These are phyloP conservation scores for Drosophila stalkeri DNA, from an alignment of 2,888 invertebrate genomes.

Conservation along the genomic window DNA sequence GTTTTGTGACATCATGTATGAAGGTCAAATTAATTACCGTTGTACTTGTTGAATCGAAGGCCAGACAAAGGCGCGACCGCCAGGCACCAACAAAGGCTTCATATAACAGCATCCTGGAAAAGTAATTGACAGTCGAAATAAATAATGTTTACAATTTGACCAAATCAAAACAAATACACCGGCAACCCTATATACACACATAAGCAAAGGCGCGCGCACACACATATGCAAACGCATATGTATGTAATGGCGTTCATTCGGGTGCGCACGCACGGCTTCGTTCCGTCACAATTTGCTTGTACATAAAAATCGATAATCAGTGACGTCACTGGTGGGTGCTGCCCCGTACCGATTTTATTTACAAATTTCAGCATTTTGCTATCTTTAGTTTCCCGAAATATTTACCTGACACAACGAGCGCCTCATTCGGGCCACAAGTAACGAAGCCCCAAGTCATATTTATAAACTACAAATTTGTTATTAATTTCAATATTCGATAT, in stretches of 20 bases:
- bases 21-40: conserved; percentile 86
- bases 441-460: conserved; percentile 94
- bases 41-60: conserved; percentile 95
- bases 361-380: conserved; percentile 5
- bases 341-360: conserved; percentile 26
- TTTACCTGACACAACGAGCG: conserved; percentile 96
- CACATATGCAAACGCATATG: not conserved
- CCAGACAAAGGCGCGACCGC: conserved; percentile 99
- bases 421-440: conserved; percentile 97
- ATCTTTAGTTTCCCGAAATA: conserved; percentile 14
- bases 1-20: conserved; percentile 21
- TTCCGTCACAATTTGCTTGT: conserved; percentile 46
- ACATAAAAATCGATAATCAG: conserved; percentile 75
- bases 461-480: conserved; percentile 11
- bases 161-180: conserved; percentile 25
- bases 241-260: conserved; percentile 54
- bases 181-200: not conserved
- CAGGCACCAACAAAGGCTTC: conserved; percentile 96
- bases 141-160: conserved; percentile 44
- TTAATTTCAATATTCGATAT: conserved; percentile 18
- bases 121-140: not conserved
- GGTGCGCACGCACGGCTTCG: conserved; percentile 60
- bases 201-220: not conserved
- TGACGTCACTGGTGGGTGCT: conserved; percentile 77
- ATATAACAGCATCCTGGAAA: conserved; percentile 95